Percentiles rank a stretch among this genome's conserved stretches.
Conservation (phyloP, 2,113 vertebrate species). For the Tinamus guttatus region DNA sequence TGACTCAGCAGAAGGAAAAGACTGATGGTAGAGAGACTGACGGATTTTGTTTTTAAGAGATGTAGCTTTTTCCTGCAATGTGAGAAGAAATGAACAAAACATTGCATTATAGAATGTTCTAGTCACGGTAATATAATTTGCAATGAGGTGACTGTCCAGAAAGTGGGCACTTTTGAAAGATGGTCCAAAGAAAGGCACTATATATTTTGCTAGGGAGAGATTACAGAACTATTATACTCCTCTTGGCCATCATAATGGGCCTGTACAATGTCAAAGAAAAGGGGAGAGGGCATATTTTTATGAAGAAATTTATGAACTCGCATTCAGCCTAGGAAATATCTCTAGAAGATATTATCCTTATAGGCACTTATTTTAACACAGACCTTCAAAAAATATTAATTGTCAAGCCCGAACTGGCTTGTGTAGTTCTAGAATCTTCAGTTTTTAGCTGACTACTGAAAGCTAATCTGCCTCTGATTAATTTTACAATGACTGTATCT, state of each 20-base stretch:
- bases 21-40: not conserved
- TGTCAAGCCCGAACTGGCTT: not conserved
- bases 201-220: not conserved
- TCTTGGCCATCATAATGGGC: not conserved
- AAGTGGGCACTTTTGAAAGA: not conserved
- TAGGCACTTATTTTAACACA: not conserved
- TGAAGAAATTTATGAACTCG: not conserved
- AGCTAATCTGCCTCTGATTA: not conserved
- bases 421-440: not conserved
- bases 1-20: slow-evolving; percentile 53
- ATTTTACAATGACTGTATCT: not conserved
- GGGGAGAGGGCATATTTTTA: not conserved
- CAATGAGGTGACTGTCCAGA: not conserved
- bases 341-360: not conserved
- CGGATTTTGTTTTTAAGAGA: not conserved
- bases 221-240: not conserved
- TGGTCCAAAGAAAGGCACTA: not conserved
- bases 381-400: not conserved
- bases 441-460: not conserved
- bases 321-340: not conserved
- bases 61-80: not conserved
- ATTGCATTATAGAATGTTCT: not conserved
- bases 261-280: not conserved
- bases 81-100: not conserved
- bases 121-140: not conserved